Evolutionary conservation across 2,797 vertebrate genomes (phyloP).

Genomic region (Phrynocephalus forsythii): DNA sequence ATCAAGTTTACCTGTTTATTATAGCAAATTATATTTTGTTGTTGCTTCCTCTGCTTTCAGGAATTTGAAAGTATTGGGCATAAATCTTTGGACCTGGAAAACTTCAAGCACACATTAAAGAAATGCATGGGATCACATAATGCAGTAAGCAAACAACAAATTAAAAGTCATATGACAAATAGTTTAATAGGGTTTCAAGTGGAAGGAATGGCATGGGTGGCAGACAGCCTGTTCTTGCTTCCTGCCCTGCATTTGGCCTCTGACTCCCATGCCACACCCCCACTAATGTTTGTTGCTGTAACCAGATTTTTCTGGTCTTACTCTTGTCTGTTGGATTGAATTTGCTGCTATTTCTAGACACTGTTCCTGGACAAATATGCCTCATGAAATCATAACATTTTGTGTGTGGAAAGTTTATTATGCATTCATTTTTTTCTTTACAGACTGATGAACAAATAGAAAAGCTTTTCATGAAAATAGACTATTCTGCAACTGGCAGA

Average conservation of each 20-base stretch:
- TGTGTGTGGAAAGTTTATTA: neutral
- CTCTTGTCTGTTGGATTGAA: neutral
- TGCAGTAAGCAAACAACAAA: conserved; percentile 67
- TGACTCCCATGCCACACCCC: neutral
- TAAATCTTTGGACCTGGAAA: conserved; percentile 72
- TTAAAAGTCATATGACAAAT: neutral
- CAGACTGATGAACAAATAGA: conserved; percentile 80
- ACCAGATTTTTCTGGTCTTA: neutral
- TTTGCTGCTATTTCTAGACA: neutral
- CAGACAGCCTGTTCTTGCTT: neutral
- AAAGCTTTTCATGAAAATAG: conserved; percentile 84
- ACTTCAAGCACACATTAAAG: conserved; percentile 79
- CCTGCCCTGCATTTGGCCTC: neutral
- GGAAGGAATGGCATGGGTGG: neutral
- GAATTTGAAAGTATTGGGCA: conserved; percentile 74
- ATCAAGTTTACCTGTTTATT: neutral
- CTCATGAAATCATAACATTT: neutral
- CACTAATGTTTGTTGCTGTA: neutral
- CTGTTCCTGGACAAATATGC: neutral
- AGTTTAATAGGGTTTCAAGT: neutral
- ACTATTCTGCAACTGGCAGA: conserved; percentile 77
- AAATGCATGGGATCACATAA: conserved; percentile 74
- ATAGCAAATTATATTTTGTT: neutral
- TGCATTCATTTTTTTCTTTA: conserved; percentile 1
- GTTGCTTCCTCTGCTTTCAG: conserved; percentile 61